These are phyloP conservation scores for Syrphus vitripennis DNA, from an alignment of 2,888 invertebrate species.

Conservation along the genomic window DNA sequence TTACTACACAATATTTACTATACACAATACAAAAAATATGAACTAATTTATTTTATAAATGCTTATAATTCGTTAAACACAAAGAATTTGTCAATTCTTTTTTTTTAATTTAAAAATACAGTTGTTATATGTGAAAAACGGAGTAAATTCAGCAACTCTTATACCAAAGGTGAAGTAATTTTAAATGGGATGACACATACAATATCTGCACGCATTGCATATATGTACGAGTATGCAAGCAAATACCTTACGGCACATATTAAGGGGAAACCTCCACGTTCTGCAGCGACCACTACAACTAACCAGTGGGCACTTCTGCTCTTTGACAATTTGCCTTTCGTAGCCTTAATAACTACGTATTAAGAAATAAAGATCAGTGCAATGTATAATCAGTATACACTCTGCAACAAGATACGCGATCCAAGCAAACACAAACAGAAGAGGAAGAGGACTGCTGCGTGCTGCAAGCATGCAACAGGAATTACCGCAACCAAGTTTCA, in stretches of 20 bases:
- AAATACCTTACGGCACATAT: constrained; percentile 39
- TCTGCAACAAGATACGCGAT: constrained; percentile 33
- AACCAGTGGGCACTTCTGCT: constrained; percentile 31
- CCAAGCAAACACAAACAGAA: background rate
- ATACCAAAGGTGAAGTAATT: constrained; percentile 3
- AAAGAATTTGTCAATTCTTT: too few relatives aligned
- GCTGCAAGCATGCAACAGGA: constrained; percentile 54
- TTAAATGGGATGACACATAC: constrained; percentile 1
- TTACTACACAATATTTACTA: too few relatives aligned
- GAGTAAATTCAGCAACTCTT: background rate
- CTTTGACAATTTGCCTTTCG: constrained; percentile 30
- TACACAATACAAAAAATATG: too few relatives aligned
- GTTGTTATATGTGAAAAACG: too few relatives aligned
- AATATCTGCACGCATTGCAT: background rate
- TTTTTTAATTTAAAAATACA: too few relatives aligned
- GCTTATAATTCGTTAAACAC: too few relatives aligned
- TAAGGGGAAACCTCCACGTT: constrained; percentile 31
- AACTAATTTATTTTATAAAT: too few relatives aligned
- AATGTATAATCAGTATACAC: constrained; percentile 56
- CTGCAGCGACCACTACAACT: constrained; percentile 5
- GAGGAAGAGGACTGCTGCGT: constrained; percentile 10
- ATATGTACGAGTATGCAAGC: background rate
- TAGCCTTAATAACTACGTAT: constrained; percentile 34
- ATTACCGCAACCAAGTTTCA: constrained; percentile 62
- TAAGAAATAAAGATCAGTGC: constrained; percentile 58